Conservation (phyloP, 2,113 vertebrate genomes). For the Cavia porcellus region DNA sequence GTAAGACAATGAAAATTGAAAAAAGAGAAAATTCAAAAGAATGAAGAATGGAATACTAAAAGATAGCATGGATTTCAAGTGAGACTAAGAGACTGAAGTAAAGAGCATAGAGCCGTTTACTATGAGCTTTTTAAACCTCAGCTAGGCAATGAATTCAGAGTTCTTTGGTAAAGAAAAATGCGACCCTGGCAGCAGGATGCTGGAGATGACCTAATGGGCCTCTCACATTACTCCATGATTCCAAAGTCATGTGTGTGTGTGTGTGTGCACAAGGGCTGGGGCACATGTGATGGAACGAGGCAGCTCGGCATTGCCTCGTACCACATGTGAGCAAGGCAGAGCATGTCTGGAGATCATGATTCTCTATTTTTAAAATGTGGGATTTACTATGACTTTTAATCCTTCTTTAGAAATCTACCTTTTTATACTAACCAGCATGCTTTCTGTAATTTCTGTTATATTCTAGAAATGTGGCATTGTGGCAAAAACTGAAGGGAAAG, state of each 20-base stretch:
- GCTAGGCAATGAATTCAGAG: not conserved
- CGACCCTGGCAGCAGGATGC: slow-evolving; percentile 31
- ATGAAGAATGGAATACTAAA: not conserved
- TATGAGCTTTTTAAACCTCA: not conserved
- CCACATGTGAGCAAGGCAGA: slow-evolving; percentile 66
- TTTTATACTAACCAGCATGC: slow-evolving; percentile 67
- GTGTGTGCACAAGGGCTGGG: slow-evolving; percentile 72
- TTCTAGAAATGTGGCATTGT: slow-evolving; percentile 73
- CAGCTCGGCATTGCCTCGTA: slow-evolving; percentile 2
- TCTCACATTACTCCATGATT: slow-evolving; percentile 62
- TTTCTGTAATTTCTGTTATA: slow-evolving; percentile 78
- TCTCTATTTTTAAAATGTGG: slow-evolving; percentile 67
- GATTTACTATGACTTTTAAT: slow-evolving; percentile 59
- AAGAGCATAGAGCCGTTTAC: not conserved
- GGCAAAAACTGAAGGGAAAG: slow-evolving; percentile 75
- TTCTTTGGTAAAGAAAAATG: slow-evolving; percentile 54
- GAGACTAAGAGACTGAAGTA: not conserved
- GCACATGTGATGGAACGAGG: slow-evolving; percentile 35
- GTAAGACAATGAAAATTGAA: not conserved
- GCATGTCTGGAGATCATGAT: slow-evolving; percentile 54
- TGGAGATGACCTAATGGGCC: slow-evolving; percentile 61
- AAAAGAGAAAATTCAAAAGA: slow-evolving; percentile 20
- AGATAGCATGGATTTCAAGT: not conserved
- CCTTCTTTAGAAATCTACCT: slow-evolving; percentile 68
- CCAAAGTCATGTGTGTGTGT: slow-evolving; percentile 68